Evolutionary conservation across 2,888 invertebrate species (phyloP), one percentile per base, ranked within the genome.

Genomic region (Allolobophora icterica): DNA sequence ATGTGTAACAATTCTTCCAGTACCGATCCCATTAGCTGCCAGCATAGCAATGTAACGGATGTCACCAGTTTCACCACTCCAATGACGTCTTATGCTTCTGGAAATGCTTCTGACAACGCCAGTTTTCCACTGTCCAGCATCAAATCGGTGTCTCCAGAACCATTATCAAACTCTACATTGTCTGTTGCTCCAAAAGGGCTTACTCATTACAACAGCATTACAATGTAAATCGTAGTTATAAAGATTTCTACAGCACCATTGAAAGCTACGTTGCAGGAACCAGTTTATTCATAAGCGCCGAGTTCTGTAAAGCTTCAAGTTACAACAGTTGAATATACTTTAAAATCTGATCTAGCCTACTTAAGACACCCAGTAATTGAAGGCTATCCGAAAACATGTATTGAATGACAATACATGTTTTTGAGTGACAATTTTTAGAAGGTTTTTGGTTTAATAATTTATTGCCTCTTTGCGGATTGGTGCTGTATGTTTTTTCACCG

Each of bases 371-470:
- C n/a, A 13, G n/a, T n/a, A n/a, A n/a, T n/a, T 71, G 30, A n/a
- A 71, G n/a, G 11, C n/a, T 71, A n/a, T 71, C n/a, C 5, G 8
- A n/a, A 71, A n/a, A 71, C 13, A n/a, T 71, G n/a, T 71, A n/a
- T n/a, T n/a, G n/a, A n/a, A n/a, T n/a, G n/a, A n/a, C n/a, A n/a
- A n/a, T 30, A 71, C 71, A 8, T 71, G n/a, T 17, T 71, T 30
- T 71, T 71, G 71, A 17, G n/a, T 11, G 71, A 71, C 71, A 71
- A 71, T 71, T 71, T 71, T 71, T n/a, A 52, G 71, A 71, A 71
- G 71, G 71, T n/a, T 30, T 71, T 71, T 71, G 71, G 71, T 71
- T 71, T 71, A 71, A n/a, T 71, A n/a, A n/a, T 71, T 71, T 71
- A 30, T 71, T n/a, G 71, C 17, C 71, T 71, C n/a, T 71, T 42